Evolutionary conservation across 1,140 invertebrate genomes (phyloP), one percentile per base, ranked within the genome.

Genomic region (Drosophila bifasciata): DNA sequence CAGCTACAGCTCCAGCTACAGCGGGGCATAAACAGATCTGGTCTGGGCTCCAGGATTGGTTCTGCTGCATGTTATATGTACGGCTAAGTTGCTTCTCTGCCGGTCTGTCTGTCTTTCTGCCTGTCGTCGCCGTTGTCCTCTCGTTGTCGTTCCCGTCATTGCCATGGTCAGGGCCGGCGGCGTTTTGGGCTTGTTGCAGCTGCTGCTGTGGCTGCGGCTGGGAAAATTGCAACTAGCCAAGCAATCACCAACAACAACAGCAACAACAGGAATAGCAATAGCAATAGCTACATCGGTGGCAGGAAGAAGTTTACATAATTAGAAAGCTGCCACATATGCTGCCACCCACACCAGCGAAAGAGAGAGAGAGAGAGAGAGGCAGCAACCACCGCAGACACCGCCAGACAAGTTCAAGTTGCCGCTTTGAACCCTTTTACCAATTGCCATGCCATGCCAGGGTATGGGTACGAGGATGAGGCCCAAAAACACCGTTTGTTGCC

Each of bases 351-450:
- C 51, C 46, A 39, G 51, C 23, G 43, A 56, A 15, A 32, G 21
- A 39, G 28, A 32, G 9, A 36, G 32, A 4, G 3, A 11, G 9
- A 11, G 32, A 4, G 11, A 11, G 32, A 36, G 9, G 58, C 50
- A 80, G 74, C 71, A 86, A 76, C 79, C 59, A 73, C 69, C 56
- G 45, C 45, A 43, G 17, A 36, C 59, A 44, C 46, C 44, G 66
- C 56, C 61, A 79, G 76, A 79, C 80, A 88, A 88, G 83, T 88
- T 88, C 83, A 88, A 88, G 83, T 88, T 83, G 76, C 59, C 72
- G 66, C 58, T 72, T 73, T 86, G 81, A 88, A 88, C 83, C 83
- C 83, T 88, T 88, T 89, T 76, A 55, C 73, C 83, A 88, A 86
- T 86, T 88, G 77, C 69, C 58, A 60, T 70, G 77, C 64, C 62